These are phyloP conservation scores for Lasioglossum malachurum DNA, from an alignment of 2,888 invertebrate species.

Conservation along the genomic window DNA sequence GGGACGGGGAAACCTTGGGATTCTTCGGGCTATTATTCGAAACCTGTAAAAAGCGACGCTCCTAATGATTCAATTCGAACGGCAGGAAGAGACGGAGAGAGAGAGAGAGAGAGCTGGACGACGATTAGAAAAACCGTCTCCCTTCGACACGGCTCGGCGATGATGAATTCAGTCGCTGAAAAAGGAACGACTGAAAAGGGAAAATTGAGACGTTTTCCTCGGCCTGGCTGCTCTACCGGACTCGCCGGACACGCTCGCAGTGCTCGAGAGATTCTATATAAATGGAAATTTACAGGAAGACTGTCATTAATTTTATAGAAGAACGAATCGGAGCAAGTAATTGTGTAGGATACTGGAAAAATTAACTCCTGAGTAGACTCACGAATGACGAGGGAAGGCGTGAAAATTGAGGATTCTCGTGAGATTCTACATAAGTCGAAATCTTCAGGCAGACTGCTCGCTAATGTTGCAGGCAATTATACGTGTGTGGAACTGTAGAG, in stretches of 20 bases:
- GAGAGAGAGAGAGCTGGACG: not conserved
- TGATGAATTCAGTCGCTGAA: constrained; percentile 52
- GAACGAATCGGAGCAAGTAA: not conserved
- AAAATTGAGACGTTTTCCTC: constrained; percentile 54
- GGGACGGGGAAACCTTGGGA: constrained; percentile 47
- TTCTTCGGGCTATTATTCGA: constrained; percentile 49
- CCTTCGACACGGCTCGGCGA: constrained; percentile 46
- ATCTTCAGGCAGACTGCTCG: too few species aligned
- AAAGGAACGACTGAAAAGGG: constrained; percentile 38
- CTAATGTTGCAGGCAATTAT: too few species aligned
- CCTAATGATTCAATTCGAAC: constrained; percentile 49
- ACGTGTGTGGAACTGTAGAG: too few species aligned
- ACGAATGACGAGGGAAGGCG: not conserved
- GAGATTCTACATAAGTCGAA: too few species aligned
- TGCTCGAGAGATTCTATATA: not conserved
- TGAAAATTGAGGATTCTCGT: not conserved
- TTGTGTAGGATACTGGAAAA: not conserved
- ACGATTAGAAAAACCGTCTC: constrained; percentile 28
- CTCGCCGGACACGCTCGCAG: not conserved
- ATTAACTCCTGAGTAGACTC: not conserved
- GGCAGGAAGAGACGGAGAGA: not conserved
- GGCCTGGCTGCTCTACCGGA: not conserved
- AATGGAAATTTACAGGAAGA: not conserved
- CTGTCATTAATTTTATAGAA: not conserved
- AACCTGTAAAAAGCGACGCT: constrained; percentile 17